These are phyloP conservation scores for Onychostruthus taczanowskii DNA, from an alignment of 2,113 vertebrate genomes.

Conservation along the genomic window DNA sequence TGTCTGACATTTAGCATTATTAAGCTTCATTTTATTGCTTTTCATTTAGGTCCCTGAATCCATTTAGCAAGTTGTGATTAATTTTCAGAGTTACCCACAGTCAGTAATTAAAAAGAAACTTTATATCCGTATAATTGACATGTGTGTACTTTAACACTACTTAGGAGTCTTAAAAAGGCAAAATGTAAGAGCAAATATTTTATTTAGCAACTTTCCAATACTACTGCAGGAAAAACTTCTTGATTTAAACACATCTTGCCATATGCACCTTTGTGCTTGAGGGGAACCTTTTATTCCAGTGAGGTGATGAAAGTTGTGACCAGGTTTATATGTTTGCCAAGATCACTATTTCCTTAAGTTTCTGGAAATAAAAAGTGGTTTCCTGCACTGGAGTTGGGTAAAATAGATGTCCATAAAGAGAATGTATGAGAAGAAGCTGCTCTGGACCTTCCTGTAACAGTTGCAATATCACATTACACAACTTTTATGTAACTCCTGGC, in stretches of 20 bases:
- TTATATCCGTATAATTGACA: not conserved
- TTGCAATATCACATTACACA: not conserved
- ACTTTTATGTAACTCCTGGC: slow-evolving; percentile 12
- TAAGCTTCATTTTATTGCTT: not conserved
- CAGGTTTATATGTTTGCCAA: not conserved
- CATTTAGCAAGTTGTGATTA: not conserved
- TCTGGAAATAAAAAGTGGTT: not conserved
- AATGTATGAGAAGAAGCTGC: not conserved
- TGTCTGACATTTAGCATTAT: not conserved
- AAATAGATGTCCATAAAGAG: not conserved
- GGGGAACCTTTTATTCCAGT: not conserved
- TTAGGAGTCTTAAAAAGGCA: not conserved
- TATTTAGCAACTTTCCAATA: not conserved
- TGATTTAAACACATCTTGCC: not conserved
- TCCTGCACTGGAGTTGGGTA: not conserved
- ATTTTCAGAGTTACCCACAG: not conserved
- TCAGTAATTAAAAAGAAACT: not conserved
- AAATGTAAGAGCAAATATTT: not conserved
- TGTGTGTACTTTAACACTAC: not conserved
- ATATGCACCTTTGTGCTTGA: not conserved
- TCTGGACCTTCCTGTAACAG: not conserved
- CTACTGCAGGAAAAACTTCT: not conserved
- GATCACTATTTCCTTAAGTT: not conserved
- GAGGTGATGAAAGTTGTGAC: not conserved
- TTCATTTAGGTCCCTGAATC: not conserved